A percentile compares a stretch with the other conserved stretches of the same genome.
Evolutionary conservation across 2,113 vertebrate species (phyloP).

Genomic region (Tragelaphus scriptus): DNA sequence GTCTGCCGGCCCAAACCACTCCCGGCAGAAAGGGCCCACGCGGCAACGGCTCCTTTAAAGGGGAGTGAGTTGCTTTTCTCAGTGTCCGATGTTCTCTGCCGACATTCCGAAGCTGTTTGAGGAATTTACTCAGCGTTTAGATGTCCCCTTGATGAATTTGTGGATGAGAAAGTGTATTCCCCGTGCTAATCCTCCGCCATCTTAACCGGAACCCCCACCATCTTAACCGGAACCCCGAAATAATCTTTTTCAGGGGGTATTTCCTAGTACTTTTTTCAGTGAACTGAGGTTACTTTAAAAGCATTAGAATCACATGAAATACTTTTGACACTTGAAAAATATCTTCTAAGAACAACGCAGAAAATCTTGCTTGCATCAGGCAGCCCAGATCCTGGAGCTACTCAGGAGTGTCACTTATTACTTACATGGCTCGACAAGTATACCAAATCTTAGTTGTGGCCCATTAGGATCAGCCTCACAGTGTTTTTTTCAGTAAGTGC

Average conservation of each 20-base stretch:
- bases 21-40: no score
- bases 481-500: not conserved
- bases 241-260: not conserved
- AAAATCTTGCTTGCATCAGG: not conserved
- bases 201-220: no score
- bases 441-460: not conserved
- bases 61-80: no score
- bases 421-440: not conserved
- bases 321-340: slow-evolving; percentile 2
- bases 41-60: no score
- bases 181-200: no score
- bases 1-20: no score
- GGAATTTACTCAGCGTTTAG: no score
- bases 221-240: no score
- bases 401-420: not conserved
- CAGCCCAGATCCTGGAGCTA: not conserved
- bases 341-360: slow-evolving; percentile 6
- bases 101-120: no score
- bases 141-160: no score
- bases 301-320: not conserved
- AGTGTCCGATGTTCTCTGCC: no score
- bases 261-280: not conserved
- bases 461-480: not conserved
- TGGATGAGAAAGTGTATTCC: no score
- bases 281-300: not conserved